phyloP scores from a whole-genome alignment of 2,113 vertebrate genomes.

The Uropsilus gracilis region DNA sequence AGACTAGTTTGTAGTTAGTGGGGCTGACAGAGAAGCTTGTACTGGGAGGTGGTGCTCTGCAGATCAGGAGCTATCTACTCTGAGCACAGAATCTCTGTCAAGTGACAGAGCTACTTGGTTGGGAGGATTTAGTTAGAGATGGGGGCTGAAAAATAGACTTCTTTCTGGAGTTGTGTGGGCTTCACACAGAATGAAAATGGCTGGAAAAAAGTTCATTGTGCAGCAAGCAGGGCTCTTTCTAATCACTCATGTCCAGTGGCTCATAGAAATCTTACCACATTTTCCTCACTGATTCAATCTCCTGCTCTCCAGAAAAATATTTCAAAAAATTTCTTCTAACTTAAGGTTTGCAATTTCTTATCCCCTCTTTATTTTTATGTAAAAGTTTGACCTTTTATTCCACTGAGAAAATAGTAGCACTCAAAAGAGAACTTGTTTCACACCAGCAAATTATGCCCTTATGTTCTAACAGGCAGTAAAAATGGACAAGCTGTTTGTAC shows the following conservation, averaged over 20 bases:
- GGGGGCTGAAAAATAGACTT: neutral
- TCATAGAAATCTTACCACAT: neutral
- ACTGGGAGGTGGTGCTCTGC: neutral
- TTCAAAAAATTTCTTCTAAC: neutral
- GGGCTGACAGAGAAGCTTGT: neutral
- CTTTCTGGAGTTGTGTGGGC: neutral
- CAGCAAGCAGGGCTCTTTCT: neutral
- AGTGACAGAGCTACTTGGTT: neutral
- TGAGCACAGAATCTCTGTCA: neutral
- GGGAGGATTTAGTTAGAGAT: neutral
- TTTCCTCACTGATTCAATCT: neutral
- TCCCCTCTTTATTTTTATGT: neutral
- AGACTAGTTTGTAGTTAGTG: neutral
- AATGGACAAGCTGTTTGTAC: neutral
- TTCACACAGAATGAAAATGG: neutral
- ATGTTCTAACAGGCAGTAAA: neutral
- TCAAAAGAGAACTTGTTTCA: neutral
- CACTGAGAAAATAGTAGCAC: conserved; percentile 6
- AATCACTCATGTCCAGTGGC: neutral
- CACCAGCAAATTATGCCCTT: neutral
- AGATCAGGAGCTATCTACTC: neutral
- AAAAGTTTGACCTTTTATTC: neutral
- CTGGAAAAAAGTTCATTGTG: neutral
- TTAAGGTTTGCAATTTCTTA: neutral
- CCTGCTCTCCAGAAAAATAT: neutral